Percentiles rank a stretch among this genome's conserved stretches.
Evolutionary conservation across 35 echinoderm and acorn worm genomes (phyloP).

Genomic region (Heliocidaris tuberculata): DNA sequence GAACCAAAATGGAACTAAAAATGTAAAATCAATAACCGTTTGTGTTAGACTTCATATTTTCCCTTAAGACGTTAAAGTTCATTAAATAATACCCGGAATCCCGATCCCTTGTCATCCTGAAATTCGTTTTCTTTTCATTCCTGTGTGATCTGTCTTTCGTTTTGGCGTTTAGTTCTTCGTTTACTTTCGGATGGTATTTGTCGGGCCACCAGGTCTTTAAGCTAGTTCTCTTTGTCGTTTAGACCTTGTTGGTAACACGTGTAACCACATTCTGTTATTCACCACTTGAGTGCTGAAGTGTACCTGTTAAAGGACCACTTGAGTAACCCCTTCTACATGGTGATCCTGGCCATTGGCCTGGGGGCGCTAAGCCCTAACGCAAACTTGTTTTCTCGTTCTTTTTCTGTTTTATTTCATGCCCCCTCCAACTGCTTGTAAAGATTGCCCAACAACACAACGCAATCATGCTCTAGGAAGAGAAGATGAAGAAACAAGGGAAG

Average conservation of each 20-base stretch:
- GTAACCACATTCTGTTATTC: constrained; percentile 33
- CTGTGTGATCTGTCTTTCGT: neutral
- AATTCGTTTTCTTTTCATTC: neutral
- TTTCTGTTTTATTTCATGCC: neutral
- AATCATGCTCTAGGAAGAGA: neutral
- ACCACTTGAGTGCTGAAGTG: constrained; percentile 17
- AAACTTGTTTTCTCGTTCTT: constrained; percentile 43
- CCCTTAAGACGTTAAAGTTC: no score
- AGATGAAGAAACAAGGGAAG: neutral
- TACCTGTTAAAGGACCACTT: constrained; percentile 29
- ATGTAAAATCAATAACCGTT: no score
- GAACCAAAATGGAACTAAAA: no score
- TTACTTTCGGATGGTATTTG: neutral
- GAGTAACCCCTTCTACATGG: neutral
- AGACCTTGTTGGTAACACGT: constrained; percentile 28
- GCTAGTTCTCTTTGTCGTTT: neutral
- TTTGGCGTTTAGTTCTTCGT: neutral
- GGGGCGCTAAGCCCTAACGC: constrained; percentile 30
- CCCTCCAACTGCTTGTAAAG: neutral
- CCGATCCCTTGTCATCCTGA: neutral
- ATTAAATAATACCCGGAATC: no score
- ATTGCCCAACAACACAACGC: neutral
- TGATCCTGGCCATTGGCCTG: constrained; percentile 22
- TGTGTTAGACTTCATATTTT: no score
- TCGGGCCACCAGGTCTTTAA: neutral